Evolutionary conservation across 2,113 vertebrate genomes (phyloP).

Genomic region (Sinocyclocheilus maitianheensis): DNA sequence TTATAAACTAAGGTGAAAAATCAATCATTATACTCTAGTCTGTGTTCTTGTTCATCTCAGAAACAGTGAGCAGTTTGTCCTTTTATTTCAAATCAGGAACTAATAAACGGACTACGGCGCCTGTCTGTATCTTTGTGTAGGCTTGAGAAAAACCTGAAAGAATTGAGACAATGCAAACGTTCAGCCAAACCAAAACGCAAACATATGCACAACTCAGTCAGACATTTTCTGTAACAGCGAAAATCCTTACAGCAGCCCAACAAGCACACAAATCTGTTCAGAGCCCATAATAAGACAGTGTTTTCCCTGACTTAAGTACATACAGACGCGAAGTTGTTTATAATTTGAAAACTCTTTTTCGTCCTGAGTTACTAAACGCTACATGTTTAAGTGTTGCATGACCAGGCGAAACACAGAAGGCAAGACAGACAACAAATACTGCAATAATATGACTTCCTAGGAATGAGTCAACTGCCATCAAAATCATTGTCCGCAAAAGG

Average conservation of each 20-base stretch:
- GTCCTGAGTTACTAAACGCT: slow-evolving; percentile 1
- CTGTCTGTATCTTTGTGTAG: not conserved
- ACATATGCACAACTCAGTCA: slow-evolving; percentile 38
- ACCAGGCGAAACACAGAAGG: slow-evolving; percentile 24
- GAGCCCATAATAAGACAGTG: not conserved
- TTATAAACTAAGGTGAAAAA: not conserved
- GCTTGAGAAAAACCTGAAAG: not conserved
- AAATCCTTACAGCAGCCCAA: not conserved
- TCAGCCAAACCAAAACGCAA: slow-evolving; percentile 33
- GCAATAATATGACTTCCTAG: slow-evolving; percentile 6
- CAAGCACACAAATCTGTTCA: slow-evolving; percentile 12
- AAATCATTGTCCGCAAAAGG: slow-evolving; percentile 41
- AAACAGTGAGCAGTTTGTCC: not conserved
- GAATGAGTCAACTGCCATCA: slow-evolving; percentile 32
- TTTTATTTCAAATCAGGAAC: not conserved
- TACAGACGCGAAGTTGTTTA: no score
- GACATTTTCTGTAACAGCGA: slow-evolving; percentile 12
- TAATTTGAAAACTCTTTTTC: no score
- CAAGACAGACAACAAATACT: slow-evolving; percentile 26
- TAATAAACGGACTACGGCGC: not conserved
- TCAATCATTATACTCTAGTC: not conserved
- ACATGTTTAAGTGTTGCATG: slow-evolving; percentile 4
- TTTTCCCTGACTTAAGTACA: not conserved
- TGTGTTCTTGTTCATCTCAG: not conserved
- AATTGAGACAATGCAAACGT: not conserved